phyloP scores from a whole-genome alignment of 2,113 vertebrate species.

The Cairina moschata region DNA sequence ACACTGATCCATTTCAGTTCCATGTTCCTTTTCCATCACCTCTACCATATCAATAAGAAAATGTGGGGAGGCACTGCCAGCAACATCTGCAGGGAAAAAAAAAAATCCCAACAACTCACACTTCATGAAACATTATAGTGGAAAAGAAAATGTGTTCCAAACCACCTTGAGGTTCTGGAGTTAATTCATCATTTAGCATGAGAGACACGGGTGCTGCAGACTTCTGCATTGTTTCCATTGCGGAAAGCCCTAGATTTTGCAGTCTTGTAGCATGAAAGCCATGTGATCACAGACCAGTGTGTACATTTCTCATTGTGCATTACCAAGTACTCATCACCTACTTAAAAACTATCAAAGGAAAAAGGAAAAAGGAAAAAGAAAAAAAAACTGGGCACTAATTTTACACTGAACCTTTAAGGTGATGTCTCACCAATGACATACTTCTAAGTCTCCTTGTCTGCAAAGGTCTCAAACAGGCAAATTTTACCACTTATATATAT shows the following conservation, averaged over 20 bases:
- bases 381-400: not conserved
- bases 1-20: not conserved
- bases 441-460: not conserved
- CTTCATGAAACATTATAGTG: constrained; percentile 66
- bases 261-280: not conserved
- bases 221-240: constrained; percentile 8
- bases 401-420: not conserved
- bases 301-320: not conserved
- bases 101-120: constrained; percentile 31
- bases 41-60: constrained; percentile 27
- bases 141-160: constrained; percentile 65
- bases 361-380: not conserved
- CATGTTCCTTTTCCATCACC: not conserved
- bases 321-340: not conserved
- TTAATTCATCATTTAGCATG: constrained; percentile 26
- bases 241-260: constrained; percentile 17
- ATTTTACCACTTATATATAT: not conserved
- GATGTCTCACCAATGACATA: not conserved
- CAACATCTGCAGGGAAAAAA: constrained; percentile 50
- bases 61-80: not conserved
- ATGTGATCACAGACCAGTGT: not conserved
- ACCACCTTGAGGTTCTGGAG: constrained; percentile 48
- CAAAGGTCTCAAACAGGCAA: not conserved
- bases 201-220: not conserved
- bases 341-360: not conserved